Conservation (phyloP, 2,888 invertebrate genomes). For the Synanthedon andrenaeformis region DNA sequence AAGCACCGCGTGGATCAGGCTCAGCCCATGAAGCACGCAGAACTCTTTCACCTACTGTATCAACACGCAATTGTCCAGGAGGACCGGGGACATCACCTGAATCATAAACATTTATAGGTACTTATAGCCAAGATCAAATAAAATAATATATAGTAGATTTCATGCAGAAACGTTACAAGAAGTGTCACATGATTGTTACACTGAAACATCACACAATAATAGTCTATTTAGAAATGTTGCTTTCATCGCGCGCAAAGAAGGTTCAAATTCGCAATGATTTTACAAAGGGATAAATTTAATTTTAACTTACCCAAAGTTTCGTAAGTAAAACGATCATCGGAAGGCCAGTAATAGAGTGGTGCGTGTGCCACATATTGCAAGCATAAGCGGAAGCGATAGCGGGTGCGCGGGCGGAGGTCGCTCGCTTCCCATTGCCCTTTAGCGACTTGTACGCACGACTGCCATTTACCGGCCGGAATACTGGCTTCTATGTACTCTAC, state of each 20-base stretch:
- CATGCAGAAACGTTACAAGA: no score
- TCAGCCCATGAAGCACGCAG: conserved; percentile 86
- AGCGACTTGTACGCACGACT: conserved; percentile 20
- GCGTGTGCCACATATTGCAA: conserved; percentile 73
- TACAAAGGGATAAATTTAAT: no score
- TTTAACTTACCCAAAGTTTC: conserved; percentile 75
- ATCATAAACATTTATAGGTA: background rate
- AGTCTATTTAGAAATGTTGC: no score
- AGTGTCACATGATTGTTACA: no score
- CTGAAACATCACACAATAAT: no score
- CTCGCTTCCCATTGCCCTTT: conserved; percentile 39
- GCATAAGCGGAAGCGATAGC: conserved; percentile 80
- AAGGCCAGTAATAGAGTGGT: conserved; percentile 78
- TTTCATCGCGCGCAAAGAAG: no score
- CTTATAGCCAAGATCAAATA: background rate
- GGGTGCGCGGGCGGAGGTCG: conserved; percentile 77
- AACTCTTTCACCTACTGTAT: conserved; percentile 77
- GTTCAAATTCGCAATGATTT: background rate
- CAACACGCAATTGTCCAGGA: conserved; percentile 82
- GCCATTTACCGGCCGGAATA: conserved; percentile 38
- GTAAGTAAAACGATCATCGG: conserved; percentile 76
- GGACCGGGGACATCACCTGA: conserved; percentile 82
- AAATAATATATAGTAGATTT: background rate
- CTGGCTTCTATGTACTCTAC: conserved; percentile 65
- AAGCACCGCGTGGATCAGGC: conserved; percentile 81